Base-by-base conservation (phyloP, 2,113 vertebrate species). In the Takifugu flavidus region DNA sequence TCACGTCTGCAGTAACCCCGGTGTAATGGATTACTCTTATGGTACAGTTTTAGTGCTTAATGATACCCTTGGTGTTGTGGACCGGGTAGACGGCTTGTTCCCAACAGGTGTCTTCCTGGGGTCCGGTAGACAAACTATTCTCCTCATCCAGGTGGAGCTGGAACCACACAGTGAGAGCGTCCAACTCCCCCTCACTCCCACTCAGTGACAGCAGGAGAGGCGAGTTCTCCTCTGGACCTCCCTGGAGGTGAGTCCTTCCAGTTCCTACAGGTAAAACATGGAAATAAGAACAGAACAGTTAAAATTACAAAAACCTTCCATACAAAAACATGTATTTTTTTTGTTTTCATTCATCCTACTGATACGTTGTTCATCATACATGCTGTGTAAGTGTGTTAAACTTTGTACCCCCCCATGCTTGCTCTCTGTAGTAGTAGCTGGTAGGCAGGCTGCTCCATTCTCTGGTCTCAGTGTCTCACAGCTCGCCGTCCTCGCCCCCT, bases 81-180 rank as follows among this genome's bases (percentile, higher is more conserved):
- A 95, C 84, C 0, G 97, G 96, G 77, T 96, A 99, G 67, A 99
- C 91, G 70, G 96, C 96, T 82, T 99, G 96, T 54, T 99, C 97
- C 97, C 97, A 99, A 77, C 97, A 99, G 0, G 94, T 97, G 72
- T 98, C 93, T 75, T 97, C 95, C 64, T 89, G 89, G 2, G 97
- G 97, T 74, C 91, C 94, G 1, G 97, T 99, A 25, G 95, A 98
- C 0, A 99, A 78, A 79, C 87, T 83, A 60, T 91, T 92, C 50
- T 98, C 93, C 20, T 95, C 90, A 61, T 99, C 96, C 53, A 99
- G 92, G 46, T 96, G 95, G 15, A 99, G 92, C 27, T 94, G 92
- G 91, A 99, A 99, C 97, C 97, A 99, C 42, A 97, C 89, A 20
- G 95, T 91, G 77, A 99, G 1, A 53, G 96, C 95, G 67, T 99